Conservation (phyloP, 2,888 invertebrate genomes). For the Tyria jacobaeae region DNA sequence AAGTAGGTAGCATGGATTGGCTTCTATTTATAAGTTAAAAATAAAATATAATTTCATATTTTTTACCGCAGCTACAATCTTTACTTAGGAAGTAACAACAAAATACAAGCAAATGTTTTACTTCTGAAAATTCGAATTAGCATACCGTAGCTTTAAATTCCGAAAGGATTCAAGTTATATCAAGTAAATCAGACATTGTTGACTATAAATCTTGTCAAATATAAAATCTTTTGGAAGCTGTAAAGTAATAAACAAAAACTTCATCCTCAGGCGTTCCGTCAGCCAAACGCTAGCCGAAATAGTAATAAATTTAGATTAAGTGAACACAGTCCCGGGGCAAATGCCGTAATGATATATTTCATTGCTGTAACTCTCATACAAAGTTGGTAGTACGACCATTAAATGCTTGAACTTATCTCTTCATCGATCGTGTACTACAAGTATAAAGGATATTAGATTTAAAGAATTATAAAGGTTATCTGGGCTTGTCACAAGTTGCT, state of each 20-base stretch:
- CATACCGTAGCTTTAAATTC: not conserved
- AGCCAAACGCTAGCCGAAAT: constrained; percentile 25
- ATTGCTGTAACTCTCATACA: constrained; percentile 35
- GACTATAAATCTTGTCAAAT: constrained; percentile 18
- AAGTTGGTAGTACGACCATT: constrained; percentile 19
- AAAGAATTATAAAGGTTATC: too few relatives aligned
- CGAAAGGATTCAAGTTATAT: constrained; percentile 2
- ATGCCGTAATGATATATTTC: constrained; percentile 44
- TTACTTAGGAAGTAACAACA: too few relatives aligned
- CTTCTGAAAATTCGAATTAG: not conserved
- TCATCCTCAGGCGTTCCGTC: constrained; percentile 26
- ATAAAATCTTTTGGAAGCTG: constrained; percentile 17
- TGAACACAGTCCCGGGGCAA: constrained; percentile 30
- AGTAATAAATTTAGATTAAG: constrained; percentile 48
- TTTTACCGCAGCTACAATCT: too few relatives aligned
- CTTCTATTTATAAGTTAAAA: too few relatives aligned
- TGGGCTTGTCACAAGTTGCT: too few relatives aligned
- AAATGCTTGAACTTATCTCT: constrained; percentile 15
- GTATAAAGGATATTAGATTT: constrained; percentile 3
- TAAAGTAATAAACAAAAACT: constrained; percentile 32
- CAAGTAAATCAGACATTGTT: constrained; percentile 4
- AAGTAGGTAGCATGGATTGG: too few relatives aligned
- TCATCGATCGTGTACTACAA: constrained; percentile 10
- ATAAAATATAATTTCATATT: too few relatives aligned
- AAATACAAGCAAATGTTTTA: not conserved